Conservation (phyloP, 2,888 invertebrate species). For the Epinotia brunnichana region DNA sequence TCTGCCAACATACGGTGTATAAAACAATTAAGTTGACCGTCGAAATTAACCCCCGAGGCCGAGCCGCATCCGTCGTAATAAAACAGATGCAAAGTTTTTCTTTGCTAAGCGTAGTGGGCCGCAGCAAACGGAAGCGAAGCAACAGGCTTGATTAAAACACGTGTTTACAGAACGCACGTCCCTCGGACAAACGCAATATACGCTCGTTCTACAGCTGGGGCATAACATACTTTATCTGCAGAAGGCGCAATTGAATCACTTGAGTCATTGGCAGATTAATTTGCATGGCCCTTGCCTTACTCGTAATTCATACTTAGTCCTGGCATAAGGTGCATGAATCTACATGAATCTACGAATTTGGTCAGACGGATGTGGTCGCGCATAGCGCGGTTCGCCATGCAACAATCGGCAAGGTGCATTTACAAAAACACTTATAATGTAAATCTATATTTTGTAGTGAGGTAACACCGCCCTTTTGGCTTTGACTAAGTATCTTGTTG, state of each 20-base stretch:
- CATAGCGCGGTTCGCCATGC: no score
- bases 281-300: background rate
- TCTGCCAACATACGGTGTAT: constrained; percentile 55
- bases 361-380: no score
- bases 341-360: no score
- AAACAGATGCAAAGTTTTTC: constrained; percentile 84
- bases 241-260: background rate
- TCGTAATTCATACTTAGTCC: no score
- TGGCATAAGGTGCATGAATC: no score
- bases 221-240: background rate
- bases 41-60: constrained; percentile 79
- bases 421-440: no score
- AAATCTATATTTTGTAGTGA: no score
- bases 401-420: no score
- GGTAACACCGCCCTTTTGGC: no score
- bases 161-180: constrained; percentile 82
- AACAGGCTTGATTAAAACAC: constrained; percentile 84
- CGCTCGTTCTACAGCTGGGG: constrained; percentile 10
- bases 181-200: constrained; percentile 71
- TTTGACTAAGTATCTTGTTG: no score
- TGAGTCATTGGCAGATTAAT: background rate
- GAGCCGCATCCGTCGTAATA: constrained; percentile 80
- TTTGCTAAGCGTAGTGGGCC: constrained; percentile 76
- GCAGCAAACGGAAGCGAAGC: constrained; percentile 78
- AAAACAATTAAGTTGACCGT: constrained; percentile 75